Base-by-base conservation (phyloP, 2,888 invertebrate species). In the Stomorhina lunata region DNA sequence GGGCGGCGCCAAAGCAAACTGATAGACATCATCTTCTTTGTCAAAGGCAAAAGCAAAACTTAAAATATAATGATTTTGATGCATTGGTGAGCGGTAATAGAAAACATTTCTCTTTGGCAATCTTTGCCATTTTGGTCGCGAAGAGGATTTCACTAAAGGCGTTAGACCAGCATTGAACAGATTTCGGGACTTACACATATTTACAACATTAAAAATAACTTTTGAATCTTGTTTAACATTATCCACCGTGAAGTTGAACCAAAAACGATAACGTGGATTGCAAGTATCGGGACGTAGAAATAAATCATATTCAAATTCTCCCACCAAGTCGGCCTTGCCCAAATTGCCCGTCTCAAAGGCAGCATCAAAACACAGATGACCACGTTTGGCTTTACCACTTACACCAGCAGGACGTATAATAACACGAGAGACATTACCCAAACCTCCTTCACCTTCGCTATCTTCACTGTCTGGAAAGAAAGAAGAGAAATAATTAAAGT, bases 241-340 rank as follows among this genome's bases (percentile, higher is more conserved):
- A 90, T 98, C 98, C 40, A 99, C 98, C 0, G 98, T 97, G 89
- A 99, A 99, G 92, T 99, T 98, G 92, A 98, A 99, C 99, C 99
- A 99, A 86, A 99, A 95, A 61, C 99, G 93, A 84, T 96, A 94
- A 53, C 97, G 93, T 0, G 98, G 98, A 90, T 97, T 96, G 91
- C 98, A 98, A 0, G 98, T 99, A 91, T 99, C 99, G 0, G 99
- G 99, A 50, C 99, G 93, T 72, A 99, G 95, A 91, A 96, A 99
- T 65, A 99, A 93, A 92, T 99, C 99, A 91, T 99, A 99, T 90
- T 99, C 99, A 89, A 95, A 95, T 87, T 99, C 98, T 5, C 96
- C 96, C 86, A 99, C 94, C 86, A 98, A 94, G 89, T 98, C 98
- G 1, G 98, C 98, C 84, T 97, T 93, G n/a, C 98, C 99, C 66